These are phyloP conservation scores for Formica selysi DNA, from an alignment of 1,140 invertebrate species.

Conservation along the genomic window DNA sequence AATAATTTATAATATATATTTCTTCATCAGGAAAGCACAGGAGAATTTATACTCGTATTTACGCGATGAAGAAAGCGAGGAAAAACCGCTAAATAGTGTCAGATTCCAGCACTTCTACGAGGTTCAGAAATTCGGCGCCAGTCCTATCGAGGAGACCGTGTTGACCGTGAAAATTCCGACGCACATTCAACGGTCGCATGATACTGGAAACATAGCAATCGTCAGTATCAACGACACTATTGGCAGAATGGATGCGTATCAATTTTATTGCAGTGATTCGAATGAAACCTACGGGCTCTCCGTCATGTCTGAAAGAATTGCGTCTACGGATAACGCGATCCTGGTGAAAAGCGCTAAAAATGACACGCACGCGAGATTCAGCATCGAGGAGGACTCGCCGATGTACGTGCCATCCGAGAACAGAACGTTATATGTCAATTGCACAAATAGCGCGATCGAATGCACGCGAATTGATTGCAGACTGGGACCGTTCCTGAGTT, in stretches of 20 bases:
- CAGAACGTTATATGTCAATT: slow-evolving; percentile 80
- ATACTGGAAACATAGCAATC: slow-evolving; percentile 72
- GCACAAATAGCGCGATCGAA: slow-evolving; percentile 67
- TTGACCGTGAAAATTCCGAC: slow-evolving; percentile 79
- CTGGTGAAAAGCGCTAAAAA: neutral
- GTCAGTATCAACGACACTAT: slow-evolving; percentile 75
- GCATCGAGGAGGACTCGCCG: slow-evolving; percentile 46
- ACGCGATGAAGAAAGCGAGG: slow-evolving; percentile 51
- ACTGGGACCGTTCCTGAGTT: slow-evolving; percentile 74
- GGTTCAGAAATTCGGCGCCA: slow-evolving; percentile 83
- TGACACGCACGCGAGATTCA: slow-evolving; percentile 52
- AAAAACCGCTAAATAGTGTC: slow-evolving; percentile 45
- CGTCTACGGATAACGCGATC: slow-evolving; percentile 13
- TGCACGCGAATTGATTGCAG: slow-evolving; percentile 77
- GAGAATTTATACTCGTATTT: slow-evolving; percentile 71
- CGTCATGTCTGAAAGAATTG: neutral
- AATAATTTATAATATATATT: too few relatives aligned
- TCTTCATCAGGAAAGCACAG: slow-evolving; percentile 73
- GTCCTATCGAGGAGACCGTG: slow-evolving; percentile 79
- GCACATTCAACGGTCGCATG: slow-evolving; percentile 49
- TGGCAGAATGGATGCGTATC: slow-evolving; percentile 73
- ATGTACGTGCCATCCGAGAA: slow-evolving; percentile 70
- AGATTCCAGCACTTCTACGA: slow-evolving; percentile 80
- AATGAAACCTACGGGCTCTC: slow-evolving; percentile 12
- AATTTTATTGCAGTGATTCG: slow-evolving; percentile 73